phyloP scores from a whole-genome alignment of 2,797 vertebrate species.

The Oophaga sylvatica region DNA sequence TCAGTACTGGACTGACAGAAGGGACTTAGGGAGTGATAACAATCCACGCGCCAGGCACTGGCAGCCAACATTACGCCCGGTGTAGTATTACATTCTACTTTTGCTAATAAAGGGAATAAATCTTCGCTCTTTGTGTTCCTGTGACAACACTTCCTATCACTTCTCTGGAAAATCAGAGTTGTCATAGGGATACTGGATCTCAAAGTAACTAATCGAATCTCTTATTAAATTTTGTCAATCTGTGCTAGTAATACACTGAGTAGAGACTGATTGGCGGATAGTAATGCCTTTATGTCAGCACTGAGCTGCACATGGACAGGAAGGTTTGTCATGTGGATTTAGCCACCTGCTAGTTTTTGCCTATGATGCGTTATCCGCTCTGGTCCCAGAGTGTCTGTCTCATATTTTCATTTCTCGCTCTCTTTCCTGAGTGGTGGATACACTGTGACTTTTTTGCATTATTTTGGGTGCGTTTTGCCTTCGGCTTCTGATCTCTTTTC shows the following conservation, averaged over 20 bases:
- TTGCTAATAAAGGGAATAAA: no score
- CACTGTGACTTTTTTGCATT: slow-evolving; percentile 30
- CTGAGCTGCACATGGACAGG: not conserved
- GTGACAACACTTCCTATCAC: no score
- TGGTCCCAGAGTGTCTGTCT: not conserved
- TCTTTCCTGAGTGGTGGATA: slow-evolving; percentile 1
- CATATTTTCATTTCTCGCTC: not conserved
- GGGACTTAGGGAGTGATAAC: no score
- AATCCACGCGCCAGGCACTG: no score
- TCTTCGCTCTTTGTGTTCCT: no score
- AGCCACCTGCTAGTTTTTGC: not conserved
- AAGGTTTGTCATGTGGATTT: not conserved
- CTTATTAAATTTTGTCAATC: no score
- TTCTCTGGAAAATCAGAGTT: no score
- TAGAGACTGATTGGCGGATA: not conserved
- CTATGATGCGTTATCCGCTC: not conserved
- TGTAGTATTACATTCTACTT: no score
- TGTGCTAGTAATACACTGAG: not conserved
- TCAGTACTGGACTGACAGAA: no score
- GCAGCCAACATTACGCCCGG: no score
- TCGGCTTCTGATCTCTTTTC: slow-evolving; percentile 59
- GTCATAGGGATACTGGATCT: no score
- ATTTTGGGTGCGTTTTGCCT: slow-evolving; percentile 14
- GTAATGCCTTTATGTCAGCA: not conserved
- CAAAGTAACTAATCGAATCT: not conserved